Conservation (phyloP, 1,140 invertebrate genomes). For the Ditylenchus dipsaci region DNA sequence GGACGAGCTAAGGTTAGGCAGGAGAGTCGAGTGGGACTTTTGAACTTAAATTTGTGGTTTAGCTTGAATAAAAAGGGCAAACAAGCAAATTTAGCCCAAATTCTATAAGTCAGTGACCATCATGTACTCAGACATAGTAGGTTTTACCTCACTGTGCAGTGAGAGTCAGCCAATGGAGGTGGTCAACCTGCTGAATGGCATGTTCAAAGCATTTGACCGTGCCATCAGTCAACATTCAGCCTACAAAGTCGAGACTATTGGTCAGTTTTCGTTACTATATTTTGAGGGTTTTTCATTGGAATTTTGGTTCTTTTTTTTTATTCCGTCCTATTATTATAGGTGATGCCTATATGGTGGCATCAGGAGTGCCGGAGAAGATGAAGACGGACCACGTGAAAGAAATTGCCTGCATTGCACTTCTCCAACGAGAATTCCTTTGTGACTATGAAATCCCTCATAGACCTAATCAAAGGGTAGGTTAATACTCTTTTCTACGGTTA, state of each 20-base stretch:
- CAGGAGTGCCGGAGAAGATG: constrained; percentile 44
- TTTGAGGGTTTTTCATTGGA: too few relatives aligned
- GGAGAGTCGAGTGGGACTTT: constrained; percentile 26
- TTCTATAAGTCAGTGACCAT: constrained; percentile 47
- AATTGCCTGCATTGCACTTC: constrained; percentile 42
- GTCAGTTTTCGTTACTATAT: constrained; percentile 1
- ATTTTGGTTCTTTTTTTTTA: background rate
- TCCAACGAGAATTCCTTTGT: constrained; percentile 46
- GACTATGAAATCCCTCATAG: constrained; percentile 44
- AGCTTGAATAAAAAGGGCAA: too few relatives aligned
- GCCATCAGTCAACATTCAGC: constrained; percentile 40
- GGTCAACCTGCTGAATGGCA: constrained; percentile 41
- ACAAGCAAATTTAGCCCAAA: too few relatives aligned
- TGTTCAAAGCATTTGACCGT: constrained; percentile 43
- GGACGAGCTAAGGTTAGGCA: constrained; percentile 39
- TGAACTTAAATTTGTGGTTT: too few relatives aligned
- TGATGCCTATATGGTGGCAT: constrained; percentile 46
- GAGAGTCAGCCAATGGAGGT: constrained; percentile 47
- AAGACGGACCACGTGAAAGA: constrained; percentile 37
- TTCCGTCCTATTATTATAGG: constrained; percentile 30
- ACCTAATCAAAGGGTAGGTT: constrained; percentile 22
- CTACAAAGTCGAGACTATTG: constrained; percentile 49
- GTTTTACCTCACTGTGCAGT: constrained; percentile 47
- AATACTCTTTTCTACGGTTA: too few relatives aligned
- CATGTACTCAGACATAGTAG: constrained; percentile 49